A percentile compares a stretch with the other conserved stretches of the same genome.
Conservation (phyloP, 1,140 invertebrate species). For the Dendroctonus ponderosae region DNA sequence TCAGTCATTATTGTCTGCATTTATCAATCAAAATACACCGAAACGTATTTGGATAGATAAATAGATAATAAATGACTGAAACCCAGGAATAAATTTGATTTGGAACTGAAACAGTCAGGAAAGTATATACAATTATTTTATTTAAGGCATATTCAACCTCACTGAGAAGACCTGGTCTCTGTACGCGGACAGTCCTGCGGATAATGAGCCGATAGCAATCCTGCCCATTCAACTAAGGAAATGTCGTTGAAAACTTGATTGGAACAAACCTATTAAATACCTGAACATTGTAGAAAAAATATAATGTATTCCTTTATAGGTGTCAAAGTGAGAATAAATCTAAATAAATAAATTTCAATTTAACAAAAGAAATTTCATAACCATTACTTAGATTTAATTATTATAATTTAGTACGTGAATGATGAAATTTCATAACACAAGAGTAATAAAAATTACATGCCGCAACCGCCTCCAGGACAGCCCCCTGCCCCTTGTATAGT, state of each 20-base stretch:
- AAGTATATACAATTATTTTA: too few species aligned
- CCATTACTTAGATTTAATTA: not conserved
- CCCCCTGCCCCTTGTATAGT: slow-evolving; percentile 33
- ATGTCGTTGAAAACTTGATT: not conserved
- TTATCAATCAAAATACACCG: too few species aligned
- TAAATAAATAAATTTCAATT: not conserved
- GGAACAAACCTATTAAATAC: not conserved
- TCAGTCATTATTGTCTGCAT: too few species aligned
- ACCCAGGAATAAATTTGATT: too few species aligned
- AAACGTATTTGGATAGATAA: too few species aligned
- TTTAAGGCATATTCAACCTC: slow-evolving; percentile 70
- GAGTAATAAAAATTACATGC: slow-evolving; percentile 25
- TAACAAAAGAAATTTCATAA: not conserved
- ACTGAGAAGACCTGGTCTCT: slow-evolving; percentile 67
- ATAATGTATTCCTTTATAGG: too few species aligned
- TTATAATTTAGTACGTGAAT: not conserved
- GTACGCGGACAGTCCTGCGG: slow-evolving; percentile 67
- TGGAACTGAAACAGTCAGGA: too few species aligned
- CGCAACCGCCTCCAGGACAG: slow-evolving; percentile 40
- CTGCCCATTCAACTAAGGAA: slow-evolving; percentile 58
- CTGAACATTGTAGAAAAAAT: too few species aligned
- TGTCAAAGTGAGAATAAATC: too few species aligned
- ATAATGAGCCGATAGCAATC: slow-evolving; percentile 62
- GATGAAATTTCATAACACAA: slow-evolving; percentile 8
- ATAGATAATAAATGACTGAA: too few species aligned